Conservation (phyloP, 1,140 invertebrate species). For the Platyura marginata region DNA sequence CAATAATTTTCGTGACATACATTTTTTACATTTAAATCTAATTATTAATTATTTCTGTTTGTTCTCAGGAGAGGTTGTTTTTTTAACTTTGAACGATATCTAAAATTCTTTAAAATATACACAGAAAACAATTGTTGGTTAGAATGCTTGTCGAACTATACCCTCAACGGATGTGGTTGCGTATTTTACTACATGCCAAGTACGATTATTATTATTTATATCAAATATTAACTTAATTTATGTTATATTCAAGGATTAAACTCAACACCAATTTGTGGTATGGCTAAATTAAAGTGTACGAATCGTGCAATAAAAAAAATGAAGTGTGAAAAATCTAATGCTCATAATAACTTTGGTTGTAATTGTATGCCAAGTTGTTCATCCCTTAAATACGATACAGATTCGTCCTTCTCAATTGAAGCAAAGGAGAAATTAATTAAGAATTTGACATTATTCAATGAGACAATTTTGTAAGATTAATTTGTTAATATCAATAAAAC, state of each 20-base stretch:
- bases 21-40: no score
- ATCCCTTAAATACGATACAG: conserved; percentile 41
- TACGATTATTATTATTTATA: not conserved
- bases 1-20: no score
- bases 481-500: not conserved
- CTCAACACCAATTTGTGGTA: conserved; percentile 17
- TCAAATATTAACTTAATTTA: not conserved
- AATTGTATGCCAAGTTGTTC: conserved; percentile 44
- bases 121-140: conserved; percentile 35
- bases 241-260: conserved; percentile 8
- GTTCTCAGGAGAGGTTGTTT: no score
- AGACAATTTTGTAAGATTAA: not conserved
- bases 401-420: conserved; percentile 9
- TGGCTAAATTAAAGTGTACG: conserved; percentile 26
- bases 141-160: conserved; percentile 38
- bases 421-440: not conserved
- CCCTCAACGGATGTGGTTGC: conserved; percentile 26
- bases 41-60: no score
- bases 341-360: not conserved
- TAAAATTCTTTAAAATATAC: conserved; percentile 30
- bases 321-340: not conserved
- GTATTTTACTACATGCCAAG: conserved; percentile 22
- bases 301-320: not conserved
- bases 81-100: conserved; percentile 17
- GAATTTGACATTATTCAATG: not conserved